These are phyloP conservation scores for Heteropelma amictum DNA, from an alignment of 2,888 invertebrate species.

Conservation along the genomic window DNA sequence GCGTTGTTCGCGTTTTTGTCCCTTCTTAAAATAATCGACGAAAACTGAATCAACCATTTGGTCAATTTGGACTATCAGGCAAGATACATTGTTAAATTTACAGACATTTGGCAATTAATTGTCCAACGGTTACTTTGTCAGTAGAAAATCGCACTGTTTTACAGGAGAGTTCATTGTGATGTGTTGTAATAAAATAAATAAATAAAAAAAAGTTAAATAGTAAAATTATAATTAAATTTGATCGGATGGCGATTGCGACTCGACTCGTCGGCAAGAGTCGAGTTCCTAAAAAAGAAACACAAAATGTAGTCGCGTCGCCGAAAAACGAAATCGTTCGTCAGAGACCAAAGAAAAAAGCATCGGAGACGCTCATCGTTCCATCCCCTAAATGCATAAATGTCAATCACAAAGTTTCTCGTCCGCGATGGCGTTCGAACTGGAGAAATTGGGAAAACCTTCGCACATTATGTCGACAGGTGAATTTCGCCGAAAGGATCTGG, in stretches of 20 bases:
- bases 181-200: background rate
- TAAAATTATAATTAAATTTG: background rate
- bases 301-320: background rate
- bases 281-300: background rate
- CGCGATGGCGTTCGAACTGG: background rate
- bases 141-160: no score
- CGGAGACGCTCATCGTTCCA: background rate
- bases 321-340: background rate
- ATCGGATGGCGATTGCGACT: conserved; percentile 39
- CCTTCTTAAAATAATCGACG: background rate
- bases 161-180: no score
- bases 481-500: conserved; percentile 75
- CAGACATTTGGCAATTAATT: background rate
- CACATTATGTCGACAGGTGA: conserved; percentile 31
- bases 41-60: background rate
- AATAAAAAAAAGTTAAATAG: background rate
- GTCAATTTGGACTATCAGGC: conserved; percentile 8
- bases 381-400: conserved; percentile 44
- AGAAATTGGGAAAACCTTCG: conserved; percentile 11
- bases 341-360: background rate
- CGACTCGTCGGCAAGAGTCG: no score
- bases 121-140: background rate
- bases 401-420: conserved; percentile 33
- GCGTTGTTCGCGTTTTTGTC: background rate
- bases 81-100: background rate